Percentiles rank a stretch among this genome's conserved stretches.
Conservation (phyloP, 2,797 vertebrate species). For the Gymnopithys bicolor region DNA sequence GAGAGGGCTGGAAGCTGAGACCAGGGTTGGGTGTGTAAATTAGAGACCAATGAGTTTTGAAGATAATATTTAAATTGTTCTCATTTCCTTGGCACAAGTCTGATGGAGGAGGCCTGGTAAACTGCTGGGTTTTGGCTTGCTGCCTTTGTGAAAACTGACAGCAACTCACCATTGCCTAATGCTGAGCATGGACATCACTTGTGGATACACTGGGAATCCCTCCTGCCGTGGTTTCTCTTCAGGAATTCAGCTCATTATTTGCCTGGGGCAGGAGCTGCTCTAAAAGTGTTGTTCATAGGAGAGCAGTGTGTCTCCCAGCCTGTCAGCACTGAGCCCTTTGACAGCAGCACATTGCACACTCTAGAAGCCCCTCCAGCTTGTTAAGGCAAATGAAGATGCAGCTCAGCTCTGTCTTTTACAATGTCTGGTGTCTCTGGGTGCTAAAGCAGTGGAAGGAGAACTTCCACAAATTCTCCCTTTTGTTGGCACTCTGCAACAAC, state of each 20-base stretch:
- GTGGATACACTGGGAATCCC: not conserved
- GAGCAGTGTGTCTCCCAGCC: not conserved
- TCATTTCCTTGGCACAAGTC: not conserved
- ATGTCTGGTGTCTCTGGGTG: not conserved
- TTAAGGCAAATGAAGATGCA: conserved; percentile 25
- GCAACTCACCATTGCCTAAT: not conserved
- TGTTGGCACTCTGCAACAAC: not conserved
- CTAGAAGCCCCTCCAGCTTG: conserved; percentile 4
- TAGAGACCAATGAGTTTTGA: not conserved
- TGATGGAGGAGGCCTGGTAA: not conserved
- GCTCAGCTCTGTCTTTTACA: not conserved
- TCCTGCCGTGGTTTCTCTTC: not conserved
- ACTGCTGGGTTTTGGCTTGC: not conserved
- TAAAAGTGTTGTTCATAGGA: not conserved
- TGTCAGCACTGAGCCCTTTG: conserved; percentile 7
- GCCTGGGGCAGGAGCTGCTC: conserved; percentile 38
- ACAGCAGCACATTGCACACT: not conserved
- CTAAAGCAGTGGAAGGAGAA: not conserved
- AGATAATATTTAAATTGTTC: not conserved
- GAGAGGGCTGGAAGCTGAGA: not conserved
- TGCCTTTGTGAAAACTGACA: not conserved
- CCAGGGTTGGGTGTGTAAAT: not conserved
- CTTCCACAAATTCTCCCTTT: not conserved
- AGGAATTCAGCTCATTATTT: conserved; percentile 4
- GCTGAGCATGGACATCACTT: not conserved